Percentiles rank a stretch among this genome's conserved stretches.
phyloP scores from a whole-genome alignment of 2,888 invertebrate genomes.

The Muschampia plurimacula region DNA sequence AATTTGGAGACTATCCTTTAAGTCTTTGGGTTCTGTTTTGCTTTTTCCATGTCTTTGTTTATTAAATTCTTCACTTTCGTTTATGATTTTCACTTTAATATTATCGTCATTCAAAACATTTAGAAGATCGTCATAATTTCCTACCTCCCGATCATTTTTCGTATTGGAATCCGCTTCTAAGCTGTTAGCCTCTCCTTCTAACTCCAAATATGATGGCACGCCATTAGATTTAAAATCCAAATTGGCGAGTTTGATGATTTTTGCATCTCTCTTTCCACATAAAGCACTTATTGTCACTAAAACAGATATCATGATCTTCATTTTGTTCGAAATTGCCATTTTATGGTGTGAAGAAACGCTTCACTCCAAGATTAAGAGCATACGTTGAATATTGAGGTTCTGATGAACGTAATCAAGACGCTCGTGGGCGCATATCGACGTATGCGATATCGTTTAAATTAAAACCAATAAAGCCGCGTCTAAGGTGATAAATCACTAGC shows the following conservation, averaged over 20 bases:
- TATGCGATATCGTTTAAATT: constrained; percentile 44
- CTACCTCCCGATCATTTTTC: constrained; percentile 6
- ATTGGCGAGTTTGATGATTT: constrained; percentile 29
- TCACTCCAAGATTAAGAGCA: constrained; percentile 11
- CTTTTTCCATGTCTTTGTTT: not conserved
- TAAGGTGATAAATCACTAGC: not conserved
- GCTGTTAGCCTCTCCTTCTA: not conserved
- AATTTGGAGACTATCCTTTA: not conserved
- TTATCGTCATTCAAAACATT: not conserved
- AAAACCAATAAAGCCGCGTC: constrained; percentile 39
- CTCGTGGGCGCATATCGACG: constrained; percentile 34
- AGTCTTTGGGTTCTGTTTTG: not conserved
- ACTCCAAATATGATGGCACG: constrained; percentile 17
- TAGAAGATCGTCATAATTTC: not conserved
- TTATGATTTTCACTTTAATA: constrained; percentile 6
- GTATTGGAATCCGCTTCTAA: constrained; percentile 16
- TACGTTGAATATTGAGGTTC: constrained; percentile 38
- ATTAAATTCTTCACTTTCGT: not conserved
- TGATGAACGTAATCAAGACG: constrained; percentile 42
- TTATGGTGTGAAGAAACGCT: not conserved
- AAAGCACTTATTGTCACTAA: constrained; percentile 12
- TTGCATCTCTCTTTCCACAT: constrained; percentile 15
- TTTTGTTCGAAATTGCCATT: constrained; percentile 22
- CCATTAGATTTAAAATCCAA: constrained; percentile 42
- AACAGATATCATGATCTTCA: constrained; percentile 18